Conservation (phyloP, 1,140 invertebrate species). For the Microplitis demolitor region DNA sequence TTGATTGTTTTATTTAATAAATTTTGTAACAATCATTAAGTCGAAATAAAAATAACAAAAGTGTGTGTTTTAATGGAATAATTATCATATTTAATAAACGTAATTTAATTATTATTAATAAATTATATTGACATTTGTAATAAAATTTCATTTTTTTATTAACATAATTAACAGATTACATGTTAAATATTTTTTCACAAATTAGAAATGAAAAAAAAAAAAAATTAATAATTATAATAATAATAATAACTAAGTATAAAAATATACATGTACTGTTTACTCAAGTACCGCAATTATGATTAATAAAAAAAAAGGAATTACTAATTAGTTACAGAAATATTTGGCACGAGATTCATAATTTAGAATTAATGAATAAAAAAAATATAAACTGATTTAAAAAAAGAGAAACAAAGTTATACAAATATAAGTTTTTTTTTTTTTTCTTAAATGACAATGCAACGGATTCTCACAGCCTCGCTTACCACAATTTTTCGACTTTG, state of each 20-base stretch:
- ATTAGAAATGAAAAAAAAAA: not conserved
- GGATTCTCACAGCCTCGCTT: not conserved
- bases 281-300: not conserved
- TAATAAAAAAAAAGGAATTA: not conserved
- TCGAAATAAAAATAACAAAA: no score
- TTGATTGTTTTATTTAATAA: no score
- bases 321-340: not conserved
- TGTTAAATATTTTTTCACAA: not conserved
- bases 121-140: constrained; percentile 1
- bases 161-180: not conserved
- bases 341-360: not conserved
- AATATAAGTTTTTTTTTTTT: not conserved
- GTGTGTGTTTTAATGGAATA: no score
- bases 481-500: not conserved
- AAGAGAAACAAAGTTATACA: not conserved
- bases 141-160: not conserved
- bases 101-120: constrained; percentile 14
- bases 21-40: no score
- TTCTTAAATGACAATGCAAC: not conserved
- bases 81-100: no score
- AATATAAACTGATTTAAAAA: not conserved
- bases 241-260: not conserved
- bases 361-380: not conserved
- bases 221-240: no score
- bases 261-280: not conserved